Percentiles rank a stretch among this genome's conserved stretches.
Evolutionary conservation across 2,113 vertebrate species (phyloP).

Genomic region (Pelobates fuscus): DNA sequence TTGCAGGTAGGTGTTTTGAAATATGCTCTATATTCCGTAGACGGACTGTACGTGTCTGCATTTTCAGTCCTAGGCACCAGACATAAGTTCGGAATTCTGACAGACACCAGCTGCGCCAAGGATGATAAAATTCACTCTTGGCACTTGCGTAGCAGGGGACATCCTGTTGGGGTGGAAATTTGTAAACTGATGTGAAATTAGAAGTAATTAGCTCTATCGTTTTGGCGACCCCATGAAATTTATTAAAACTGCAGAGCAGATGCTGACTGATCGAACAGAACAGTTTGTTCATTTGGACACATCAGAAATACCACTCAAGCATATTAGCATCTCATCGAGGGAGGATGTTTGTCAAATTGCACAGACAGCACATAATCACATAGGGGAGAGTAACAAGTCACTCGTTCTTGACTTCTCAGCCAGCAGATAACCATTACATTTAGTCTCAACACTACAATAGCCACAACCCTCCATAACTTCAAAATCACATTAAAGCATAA

Average conservation of each 20-base stretch:
- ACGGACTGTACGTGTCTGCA: too few species aligned
- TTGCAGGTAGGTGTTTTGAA: too few species aligned
- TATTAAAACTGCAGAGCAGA: slow-evolving; percentile 55
- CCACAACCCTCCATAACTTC: too few species aligned
- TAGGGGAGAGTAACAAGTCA: slow-evolving; percentile 1
- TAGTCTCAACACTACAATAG: too few species aligned
- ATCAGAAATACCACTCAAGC: slow-evolving; percentile 20
- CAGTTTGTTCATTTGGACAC: slow-evolving; percentile 39
- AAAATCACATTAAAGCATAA: too few species aligned
- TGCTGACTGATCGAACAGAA: slow-evolving; percentile 58
- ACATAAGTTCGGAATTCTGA: slow-evolving; percentile 12
- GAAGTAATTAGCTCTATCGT: slow-evolving; percentile 59
- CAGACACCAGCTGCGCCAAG: slow-evolving; percentile 49
- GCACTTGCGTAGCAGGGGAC: slow-evolving; percentile 41
- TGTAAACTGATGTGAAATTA: slow-evolving; percentile 63
- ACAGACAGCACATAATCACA: slow-evolving; percentile 26
- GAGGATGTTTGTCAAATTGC: background rate
- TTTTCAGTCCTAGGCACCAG: too few species aligned
- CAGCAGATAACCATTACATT: too few species aligned
- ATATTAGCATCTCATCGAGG: slow-evolving; percentile 8
- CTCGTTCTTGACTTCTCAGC: background rate
- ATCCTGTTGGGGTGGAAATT: slow-evolving; percentile 57
- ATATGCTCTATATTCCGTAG: too few species aligned
- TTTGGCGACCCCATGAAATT: slow-evolving; percentile 58
- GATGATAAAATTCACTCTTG: slow-evolving; percentile 53